Evolutionary conservation across 2,797 vertebrate species (phyloP).

Genomic region (Rhinatrema bivittatum): DNA sequence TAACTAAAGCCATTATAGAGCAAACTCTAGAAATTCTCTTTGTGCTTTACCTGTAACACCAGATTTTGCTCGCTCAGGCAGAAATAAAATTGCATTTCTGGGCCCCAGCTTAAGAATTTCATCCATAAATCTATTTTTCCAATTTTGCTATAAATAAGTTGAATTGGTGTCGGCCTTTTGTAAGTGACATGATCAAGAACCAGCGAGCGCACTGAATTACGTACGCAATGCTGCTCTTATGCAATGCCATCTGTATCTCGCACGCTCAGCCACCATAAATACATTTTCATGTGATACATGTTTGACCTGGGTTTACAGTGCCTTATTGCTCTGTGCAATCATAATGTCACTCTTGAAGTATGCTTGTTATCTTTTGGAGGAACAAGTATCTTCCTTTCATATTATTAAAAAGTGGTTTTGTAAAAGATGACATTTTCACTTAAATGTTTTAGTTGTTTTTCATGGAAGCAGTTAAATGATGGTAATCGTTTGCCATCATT

Average conservation of each 20-base stretch:
- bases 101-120: slow-evolving; percentile 25
- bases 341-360: no score
- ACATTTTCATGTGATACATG: neutral
- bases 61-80: slow-evolving; percentile 10
- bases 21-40: neutral
- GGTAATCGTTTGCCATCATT: no score
- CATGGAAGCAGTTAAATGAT: no score
- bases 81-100: slow-evolving; percentile 23
- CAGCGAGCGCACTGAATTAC: neutral
- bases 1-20: slow-evolving; percentile 6
- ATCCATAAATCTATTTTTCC: slow-evolving; percentile 20
- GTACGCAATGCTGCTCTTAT: neutral
- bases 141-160: slow-evolving; percentile 9
- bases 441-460: no score
- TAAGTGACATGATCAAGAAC: slow-evolving; percentile 13
- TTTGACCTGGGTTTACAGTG: no score
- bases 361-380: no score
- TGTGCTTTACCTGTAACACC: slow-evolving; percentile 3
- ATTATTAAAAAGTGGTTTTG: no score
- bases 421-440: no score
- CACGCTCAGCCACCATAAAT: accelerated
- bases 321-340: no score
- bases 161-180: slow-evolving; percentile 12
- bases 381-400: no score
- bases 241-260: neutral